Evolutionary conservation across 2,888 invertebrate species (phyloP).

Genomic region (Calliscelio sp.): DNA sequence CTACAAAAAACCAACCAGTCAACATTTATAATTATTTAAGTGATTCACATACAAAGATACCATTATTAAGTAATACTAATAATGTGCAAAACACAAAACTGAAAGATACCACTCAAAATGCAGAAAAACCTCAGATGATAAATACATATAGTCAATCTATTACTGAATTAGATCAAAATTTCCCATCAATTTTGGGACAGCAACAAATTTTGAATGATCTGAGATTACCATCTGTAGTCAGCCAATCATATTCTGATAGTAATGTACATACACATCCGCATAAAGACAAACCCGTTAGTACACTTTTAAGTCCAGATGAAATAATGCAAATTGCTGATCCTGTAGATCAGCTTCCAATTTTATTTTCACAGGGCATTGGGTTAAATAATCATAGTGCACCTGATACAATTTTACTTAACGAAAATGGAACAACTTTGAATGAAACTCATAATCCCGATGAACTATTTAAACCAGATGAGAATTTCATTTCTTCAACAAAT

Average conservation of each 20-base stretch:
- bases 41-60: slow-evolving; percentile 77
- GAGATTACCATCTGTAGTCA: slow-evolving; percentile 80
- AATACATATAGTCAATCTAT: slow-evolving; percentile 72
- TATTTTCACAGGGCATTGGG: slow-evolving; percentile 83
- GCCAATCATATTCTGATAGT: slow-evolving; percentile 80
- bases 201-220: slow-evolving; percentile 82
- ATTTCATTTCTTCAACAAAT: slow-evolving; percentile 50
- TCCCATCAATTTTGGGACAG: slow-evolving; percentile 80
- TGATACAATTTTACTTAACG: slow-evolving; percentile 86
- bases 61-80: slow-evolving; percentile 79
- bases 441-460: slow-evolving; percentile 85
- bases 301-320: slow-evolving; percentile 82
- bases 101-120: slow-evolving; percentile 86
- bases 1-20: slow-evolving; percentile 56
- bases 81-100: slow-evolving; percentile 86
- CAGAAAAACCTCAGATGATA: slow-evolving; percentile 78
- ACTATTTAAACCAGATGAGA: slow-evolving; percentile 80
- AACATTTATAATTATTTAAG: slow-evolving; percentile 66
- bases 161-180: slow-evolving; percentile 79
- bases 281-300: slow-evolving; percentile 80
- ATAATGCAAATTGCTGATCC: slow-evolving; percentile 85
- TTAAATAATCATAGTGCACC: slow-evolving; percentile 79
- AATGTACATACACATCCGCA: slow-evolving; percentile 78
- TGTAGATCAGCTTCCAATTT: slow-evolving; percentile 83
- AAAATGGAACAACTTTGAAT: slow-evolving; percentile 85